Evolutionary conservation across 2,797 vertebrate species (phyloP), one percentile per base, ranked within the genome.

Genomic region (Notolabrus celidotus): DNA sequence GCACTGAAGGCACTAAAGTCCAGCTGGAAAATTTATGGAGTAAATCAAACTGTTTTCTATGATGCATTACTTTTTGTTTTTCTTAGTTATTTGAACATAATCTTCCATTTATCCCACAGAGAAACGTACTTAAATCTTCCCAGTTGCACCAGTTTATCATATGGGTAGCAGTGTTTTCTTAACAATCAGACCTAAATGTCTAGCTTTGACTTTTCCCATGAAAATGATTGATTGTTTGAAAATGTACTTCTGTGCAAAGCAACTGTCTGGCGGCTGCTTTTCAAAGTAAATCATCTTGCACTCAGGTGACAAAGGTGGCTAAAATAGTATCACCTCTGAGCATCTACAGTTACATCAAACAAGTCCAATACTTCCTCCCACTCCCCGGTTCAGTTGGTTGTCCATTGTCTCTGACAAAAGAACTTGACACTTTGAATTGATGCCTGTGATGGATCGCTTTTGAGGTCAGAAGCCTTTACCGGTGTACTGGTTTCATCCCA

Each of bases 311-410:
- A 91, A 85, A 85, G 64, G 82, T 81, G 74, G 83, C 86, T 79
- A 89, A 90, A 90, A 89, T 79, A 83, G 86, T 86, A 87, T 89
- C 90, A 88, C 92, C 89, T 91, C 86, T 46, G 43, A 83, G 83
- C 83, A 72, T 85, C 84, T 92, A 91, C 84, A 82, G 89, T 92
- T 92, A 91, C 92, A 90, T 85, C 88, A 90, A 84, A 92, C 92
- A 92, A 89, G 91, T 91, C 89, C 88, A 91, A 90, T 92, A 92
- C 92, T 92, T 92, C 91, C 91, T 93, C 91, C 87, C 91, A 90
- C 90, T 92, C 90, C 91, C 90, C 89, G 88, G 71, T 92, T 92
- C 88, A 86, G 90, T 88, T 86, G 88, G 86, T 92, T 61, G 68
- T 66, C 84, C 60, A 89, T 93, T 92, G 91, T 93, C 67, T 80